Conservation (phyloP, 2,797 vertebrate species). For the Tapera naevia region DNA sequence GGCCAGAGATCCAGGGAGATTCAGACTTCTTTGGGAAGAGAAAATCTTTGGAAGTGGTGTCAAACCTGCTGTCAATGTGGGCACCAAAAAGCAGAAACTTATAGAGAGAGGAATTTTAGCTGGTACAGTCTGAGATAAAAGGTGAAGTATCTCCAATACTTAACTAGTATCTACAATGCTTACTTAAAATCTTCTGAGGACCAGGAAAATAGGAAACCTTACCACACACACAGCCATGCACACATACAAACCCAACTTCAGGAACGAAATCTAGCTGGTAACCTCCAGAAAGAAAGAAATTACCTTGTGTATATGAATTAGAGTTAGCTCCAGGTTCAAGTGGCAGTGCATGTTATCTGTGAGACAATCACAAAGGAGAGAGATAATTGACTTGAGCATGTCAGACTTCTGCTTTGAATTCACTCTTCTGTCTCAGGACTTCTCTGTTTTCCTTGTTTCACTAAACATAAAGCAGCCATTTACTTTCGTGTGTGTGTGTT, state of each 20-base stretch:
- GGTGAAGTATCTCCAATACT: background rate
- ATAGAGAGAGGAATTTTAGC: background rate
- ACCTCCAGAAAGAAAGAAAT: background rate
- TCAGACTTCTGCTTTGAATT: background rate
- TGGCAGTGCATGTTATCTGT: accelerated
- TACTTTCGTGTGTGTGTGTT: background rate
- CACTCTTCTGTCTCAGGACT: background rate
- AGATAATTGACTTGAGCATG: background rate
- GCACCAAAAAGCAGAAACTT: background rate
- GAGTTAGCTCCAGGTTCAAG: background rate
- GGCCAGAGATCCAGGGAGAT: background rate
- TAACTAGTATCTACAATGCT: background rate
- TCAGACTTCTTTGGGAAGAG: background rate
- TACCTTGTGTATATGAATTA: background rate
- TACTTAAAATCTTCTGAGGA: background rate
- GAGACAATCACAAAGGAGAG: background rate
- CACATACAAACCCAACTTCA: background rate
- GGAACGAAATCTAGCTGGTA: background rate
- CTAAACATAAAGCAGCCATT: background rate
- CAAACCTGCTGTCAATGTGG: background rate
- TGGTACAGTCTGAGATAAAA: background rate
- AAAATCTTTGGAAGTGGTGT: background rate
- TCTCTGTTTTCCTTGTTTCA: background rate
- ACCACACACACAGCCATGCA: accelerated
- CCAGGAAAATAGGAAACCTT: background rate